These are phyloP conservation scores for Boulengerochromis microlepis DNA, from an alignment of 2,113 vertebrate species.

Conservation along the genomic window DNA sequence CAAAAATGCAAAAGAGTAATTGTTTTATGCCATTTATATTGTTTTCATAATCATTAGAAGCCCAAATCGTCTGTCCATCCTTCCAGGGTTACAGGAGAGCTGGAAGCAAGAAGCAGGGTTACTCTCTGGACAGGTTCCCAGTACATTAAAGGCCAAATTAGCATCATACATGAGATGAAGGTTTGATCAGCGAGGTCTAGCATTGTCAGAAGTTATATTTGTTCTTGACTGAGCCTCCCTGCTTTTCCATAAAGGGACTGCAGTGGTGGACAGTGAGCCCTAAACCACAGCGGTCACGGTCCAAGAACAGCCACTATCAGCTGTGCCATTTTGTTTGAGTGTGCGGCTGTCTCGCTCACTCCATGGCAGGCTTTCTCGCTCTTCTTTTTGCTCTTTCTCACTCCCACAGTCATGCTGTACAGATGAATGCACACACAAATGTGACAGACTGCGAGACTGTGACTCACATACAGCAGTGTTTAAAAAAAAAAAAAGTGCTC, in stretches of 20 bases:
- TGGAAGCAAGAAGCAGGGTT: neutral
- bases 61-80: neutral
- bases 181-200: neutral
- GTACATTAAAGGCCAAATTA: neutral
- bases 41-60: neutral
- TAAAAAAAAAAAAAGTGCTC: neutral
- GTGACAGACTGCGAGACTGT: slow-evolving; percentile 49
- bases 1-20: neutral
- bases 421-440: slow-evolving; percentile 23
- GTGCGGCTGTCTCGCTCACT: neutral
- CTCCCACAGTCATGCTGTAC: slow-evolving; percentile 26
- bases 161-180: neutral
- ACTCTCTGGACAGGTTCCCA: neutral
- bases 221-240: neutral
- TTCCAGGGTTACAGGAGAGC: neutral
- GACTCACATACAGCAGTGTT: slow-evolving; percentile 15
- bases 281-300: neutral
- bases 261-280: neutral
- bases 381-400: neutral
- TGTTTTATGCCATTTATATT: neutral
- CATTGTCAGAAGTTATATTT: neutral
- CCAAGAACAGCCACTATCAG: neutral
- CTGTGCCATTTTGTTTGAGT: neutral
- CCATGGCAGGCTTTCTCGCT: neutral
- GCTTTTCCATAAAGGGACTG: neutral